Evolutionary conservation across 2,797 vertebrate genomes (phyloP), one percentile per base, ranked within the genome.

Genomic region (Lacerta bilineata): DNA sequence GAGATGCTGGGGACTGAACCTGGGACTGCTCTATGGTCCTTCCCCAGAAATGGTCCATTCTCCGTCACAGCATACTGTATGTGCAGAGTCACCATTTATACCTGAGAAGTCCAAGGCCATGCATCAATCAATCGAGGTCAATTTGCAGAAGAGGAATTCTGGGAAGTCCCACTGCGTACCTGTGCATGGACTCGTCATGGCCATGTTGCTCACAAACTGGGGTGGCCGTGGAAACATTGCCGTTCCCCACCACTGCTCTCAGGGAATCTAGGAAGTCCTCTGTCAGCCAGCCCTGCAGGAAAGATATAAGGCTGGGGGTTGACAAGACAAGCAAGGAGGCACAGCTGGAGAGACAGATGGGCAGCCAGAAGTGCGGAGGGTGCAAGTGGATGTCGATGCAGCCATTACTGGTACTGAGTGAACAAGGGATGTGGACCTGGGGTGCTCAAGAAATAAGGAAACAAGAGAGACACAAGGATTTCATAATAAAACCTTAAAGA

Each of bases 161-260:
- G 1, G 27, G 4, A 66, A 39, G 33, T 25, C 2, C 64, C 13
- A 64, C 61, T 71, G 81, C 79, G 91, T 81, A 98, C 98, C 96
- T 96, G 97, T 99, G 97, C 41, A 98, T 87, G 0, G 98, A 99
- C 88, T 98, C 98, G 9, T 99, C 98, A 23, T 82, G 97, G 61
- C 98, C 98, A 0, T 99, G 98, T 89, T 98, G 98, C 72, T 98
- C 96, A 36, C 97, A 93, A 83, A 98, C 96, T 0, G 95, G 95
- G 0, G 90, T 33, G 0, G 96, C 96, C 1, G 96, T 93, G 6
- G 98, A 98, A 55, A 99, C 94, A 0, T 96, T 96, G 3, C 97
- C 87, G 0, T 93, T 91, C 2, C 98, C 98, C 4, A 95, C 97
- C 39, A 98, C 93, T 0, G 96, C 95, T 76, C 95, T 93, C 95